Conservation (phyloP, 1,140 invertebrate genomes). For the Meloidogyne chitwoodi region DNA sequence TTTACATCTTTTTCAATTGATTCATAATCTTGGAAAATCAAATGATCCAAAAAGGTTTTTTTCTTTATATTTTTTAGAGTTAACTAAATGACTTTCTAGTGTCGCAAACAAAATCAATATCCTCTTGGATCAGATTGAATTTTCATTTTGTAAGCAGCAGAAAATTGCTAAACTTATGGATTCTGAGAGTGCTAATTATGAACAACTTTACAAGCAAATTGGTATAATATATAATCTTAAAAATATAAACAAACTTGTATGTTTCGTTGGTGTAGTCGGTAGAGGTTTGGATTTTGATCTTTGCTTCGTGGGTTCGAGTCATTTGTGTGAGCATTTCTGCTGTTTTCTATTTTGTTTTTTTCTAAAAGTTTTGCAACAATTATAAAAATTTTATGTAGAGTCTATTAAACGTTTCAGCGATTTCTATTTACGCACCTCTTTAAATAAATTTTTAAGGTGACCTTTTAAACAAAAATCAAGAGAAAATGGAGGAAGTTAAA, state of each 20-base stretch:
- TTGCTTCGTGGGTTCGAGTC: too few species aligned
- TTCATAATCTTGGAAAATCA: conserved; percentile 23
- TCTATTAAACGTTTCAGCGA: too few species aligned
- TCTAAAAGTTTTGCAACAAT: too few species aligned
- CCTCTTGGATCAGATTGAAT: conserved; percentile 34
- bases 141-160: conserved; percentile 28
- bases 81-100: conserved; percentile 6
- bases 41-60: conserved; percentile 27
- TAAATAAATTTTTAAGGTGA: background rate
- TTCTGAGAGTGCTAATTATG: conserved; percentile 23
- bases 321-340: too few species aligned
- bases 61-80: background rate
- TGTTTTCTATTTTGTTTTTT: background rate
- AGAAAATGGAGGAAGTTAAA: conserved; percentile 39
- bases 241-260: too few species aligned
- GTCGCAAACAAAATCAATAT: conserved; percentile 22
- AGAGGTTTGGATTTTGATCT: too few species aligned
- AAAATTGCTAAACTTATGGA: conserved; percentile 14
- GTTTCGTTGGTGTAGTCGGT: too few species aligned
- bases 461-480: conserved; percentile 13
- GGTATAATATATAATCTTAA: conserved; percentile 25
- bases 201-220: conserved; percentile 31
- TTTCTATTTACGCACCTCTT: too few species aligned
- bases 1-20: conserved; percentile 26
- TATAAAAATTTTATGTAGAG: too few species aligned